Percentiles rank a stretch among this genome's conserved stretches.
phyloP scores from a whole-genome alignment of 2,888 invertebrate genomes.

The Empis livida region DNA sequence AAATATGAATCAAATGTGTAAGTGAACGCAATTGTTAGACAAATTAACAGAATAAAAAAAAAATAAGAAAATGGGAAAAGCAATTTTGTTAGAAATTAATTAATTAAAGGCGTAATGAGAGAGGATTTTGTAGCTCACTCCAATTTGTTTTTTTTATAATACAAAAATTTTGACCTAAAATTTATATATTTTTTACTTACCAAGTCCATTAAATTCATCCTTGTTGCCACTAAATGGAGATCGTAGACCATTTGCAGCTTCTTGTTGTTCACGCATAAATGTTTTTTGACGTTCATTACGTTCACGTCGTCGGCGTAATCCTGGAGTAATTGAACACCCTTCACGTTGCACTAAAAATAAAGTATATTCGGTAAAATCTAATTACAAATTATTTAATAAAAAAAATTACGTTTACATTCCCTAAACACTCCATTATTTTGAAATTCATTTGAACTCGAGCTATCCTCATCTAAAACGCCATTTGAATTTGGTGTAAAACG shows the following conservation, averaged over 20 bases:
- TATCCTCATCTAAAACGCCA: slow-evolving; percentile 32
- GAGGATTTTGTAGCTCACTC: slow-evolving; percentile 8
- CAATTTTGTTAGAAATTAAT: neutral
- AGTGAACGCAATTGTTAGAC: no score
- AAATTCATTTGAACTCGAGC: slow-evolving; percentile 39
- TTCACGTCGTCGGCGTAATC: slow-evolving; percentile 64
- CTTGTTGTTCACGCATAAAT: slow-evolving; percentile 74
- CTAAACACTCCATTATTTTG: slow-evolving; percentile 25
- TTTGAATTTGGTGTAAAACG: slow-evolving; percentile 26
- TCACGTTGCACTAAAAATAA: slow-evolving; percentile 17
- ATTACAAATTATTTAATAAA: neutral
- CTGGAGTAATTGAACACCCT: slow-evolving; percentile 49
- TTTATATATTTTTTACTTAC: slow-evolving; percentile 17
- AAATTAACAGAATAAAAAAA: neutral
- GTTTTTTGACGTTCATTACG: slow-evolving; percentile 74
- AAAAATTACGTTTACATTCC: slow-evolving; percentile 24
- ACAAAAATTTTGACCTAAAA: no score
- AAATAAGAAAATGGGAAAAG: neutral
- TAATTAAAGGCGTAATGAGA: neutral
- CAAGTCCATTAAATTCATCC: slow-evolving; percentile 27
- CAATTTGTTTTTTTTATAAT: neutral
- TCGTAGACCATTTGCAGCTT: slow-evolving; percentile 32
- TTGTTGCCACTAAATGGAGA: slow-evolving; percentile 21
- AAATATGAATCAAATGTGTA: slow-evolving; percentile 3
- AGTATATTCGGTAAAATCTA: no score